These are phyloP conservation scores for Myotis lucifugus DNA, from an alignment of 2,113 vertebrate species.

Conservation along the genomic window DNA sequence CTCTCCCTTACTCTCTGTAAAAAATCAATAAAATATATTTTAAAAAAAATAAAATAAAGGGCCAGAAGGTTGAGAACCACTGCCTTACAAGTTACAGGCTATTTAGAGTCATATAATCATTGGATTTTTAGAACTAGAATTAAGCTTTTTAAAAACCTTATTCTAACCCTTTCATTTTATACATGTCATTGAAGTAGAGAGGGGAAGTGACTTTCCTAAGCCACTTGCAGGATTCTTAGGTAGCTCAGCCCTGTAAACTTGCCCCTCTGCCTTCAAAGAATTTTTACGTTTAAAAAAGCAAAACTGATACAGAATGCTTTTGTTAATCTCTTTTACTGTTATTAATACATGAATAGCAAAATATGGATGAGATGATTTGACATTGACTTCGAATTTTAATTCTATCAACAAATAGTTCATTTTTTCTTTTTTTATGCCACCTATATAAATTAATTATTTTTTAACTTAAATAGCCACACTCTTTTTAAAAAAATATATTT, in stretches of 20 bases:
- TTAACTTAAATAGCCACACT: no score
- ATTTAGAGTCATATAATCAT: neutral
- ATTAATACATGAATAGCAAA: neutral
- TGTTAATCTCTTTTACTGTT: neutral
- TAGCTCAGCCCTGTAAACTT: neutral
- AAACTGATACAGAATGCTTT: neutral
- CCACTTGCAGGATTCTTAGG: neutral
- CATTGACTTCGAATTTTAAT: neutral
- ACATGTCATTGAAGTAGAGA: neutral
- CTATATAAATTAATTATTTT: neutral
- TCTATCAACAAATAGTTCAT: neutral
- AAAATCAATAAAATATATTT: no score
- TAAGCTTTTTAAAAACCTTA: neutral
- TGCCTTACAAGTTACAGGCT: neutral
- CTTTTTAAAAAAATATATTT: no score
- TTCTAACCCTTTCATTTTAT: neutral
- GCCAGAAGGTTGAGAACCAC: no score
- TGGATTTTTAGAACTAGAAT: neutral
- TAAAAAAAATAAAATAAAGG: no score
- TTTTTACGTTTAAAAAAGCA: neutral
- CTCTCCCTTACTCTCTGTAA: no score
- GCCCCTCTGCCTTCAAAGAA: conserved; percentile 1
- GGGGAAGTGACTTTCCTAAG: neutral
- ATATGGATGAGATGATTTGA: neutral
- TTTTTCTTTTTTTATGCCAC: neutral